Percentiles rank a stretch among this genome's conserved stretches.
Conservation (phyloP, 2,888 invertebrate species). For the Ormyrus thymus region DNA sequence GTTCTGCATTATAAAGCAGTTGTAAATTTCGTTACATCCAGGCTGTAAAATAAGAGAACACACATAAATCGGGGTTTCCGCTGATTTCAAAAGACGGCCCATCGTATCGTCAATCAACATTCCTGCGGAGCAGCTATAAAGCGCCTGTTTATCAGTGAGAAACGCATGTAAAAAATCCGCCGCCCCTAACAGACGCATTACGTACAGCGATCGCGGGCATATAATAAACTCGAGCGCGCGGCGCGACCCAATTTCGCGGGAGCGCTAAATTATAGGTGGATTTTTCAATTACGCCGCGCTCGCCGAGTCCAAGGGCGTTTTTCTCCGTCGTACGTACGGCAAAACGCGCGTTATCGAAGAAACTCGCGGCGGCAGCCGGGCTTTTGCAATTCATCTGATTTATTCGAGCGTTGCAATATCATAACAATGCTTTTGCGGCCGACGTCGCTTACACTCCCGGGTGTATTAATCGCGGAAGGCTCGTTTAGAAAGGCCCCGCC, state of each 20-base stretch:
- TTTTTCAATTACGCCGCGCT: constrained; percentile 18
- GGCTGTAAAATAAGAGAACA: no score
- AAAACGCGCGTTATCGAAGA: constrained; percentile 39
- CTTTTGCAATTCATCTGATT: constrained; percentile 31
- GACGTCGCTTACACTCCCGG: neutral
- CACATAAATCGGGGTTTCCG: no score
- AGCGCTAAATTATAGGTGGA: neutral
- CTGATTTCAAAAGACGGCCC: neutral
- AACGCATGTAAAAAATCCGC: neutral
- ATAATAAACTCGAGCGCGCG: constrained; percentile 1
- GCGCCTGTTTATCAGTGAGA: constrained; percentile 16
- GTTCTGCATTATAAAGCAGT: no score
- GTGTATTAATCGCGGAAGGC: no score
- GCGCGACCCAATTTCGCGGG: constrained; percentile 24
- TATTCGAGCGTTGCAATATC: neutral
- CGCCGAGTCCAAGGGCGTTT: constrained; percentile 16
- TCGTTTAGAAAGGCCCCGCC: constrained; percentile 16
- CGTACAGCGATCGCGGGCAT: neutral
- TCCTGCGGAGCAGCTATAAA: neutral
- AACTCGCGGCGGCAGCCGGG: neutral
- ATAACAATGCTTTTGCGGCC: neutral
- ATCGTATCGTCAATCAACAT: constrained; percentile 29
- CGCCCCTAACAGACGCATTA: neutral
- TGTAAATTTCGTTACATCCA: no score
- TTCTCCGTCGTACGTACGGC: constrained; percentile 13